Percentiles rank a stretch among this genome's conserved stretches.
Conservation (phyloP, 2,888 invertebrate genomes). For the Aleiodes leptofemur region DNA sequence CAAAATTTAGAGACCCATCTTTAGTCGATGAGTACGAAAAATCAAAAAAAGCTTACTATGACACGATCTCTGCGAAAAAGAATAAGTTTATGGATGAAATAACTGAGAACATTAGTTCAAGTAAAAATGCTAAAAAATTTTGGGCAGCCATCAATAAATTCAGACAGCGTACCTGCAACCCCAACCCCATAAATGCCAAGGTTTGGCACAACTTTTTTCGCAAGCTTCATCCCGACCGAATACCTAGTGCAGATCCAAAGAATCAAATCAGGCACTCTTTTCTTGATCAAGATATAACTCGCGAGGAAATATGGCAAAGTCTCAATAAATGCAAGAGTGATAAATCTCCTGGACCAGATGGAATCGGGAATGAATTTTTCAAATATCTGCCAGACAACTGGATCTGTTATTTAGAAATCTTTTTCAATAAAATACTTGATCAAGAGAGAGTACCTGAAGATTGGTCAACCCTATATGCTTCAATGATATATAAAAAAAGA, state of each 20-base stretch:
- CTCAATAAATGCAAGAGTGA: not conserved
- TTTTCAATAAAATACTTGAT: conserved; percentile 6
- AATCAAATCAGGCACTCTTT: not conserved
- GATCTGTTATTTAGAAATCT: not conserved
- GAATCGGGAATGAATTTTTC: not conserved
- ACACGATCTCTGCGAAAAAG: no score
- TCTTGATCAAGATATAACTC: not conserved
- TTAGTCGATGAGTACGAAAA: not conserved
- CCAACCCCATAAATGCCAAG: no score
- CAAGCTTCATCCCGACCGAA: not conserved
- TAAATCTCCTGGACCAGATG: conserved; percentile 4
- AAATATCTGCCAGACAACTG: conserved; percentile 5
- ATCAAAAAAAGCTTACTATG: not conserved
- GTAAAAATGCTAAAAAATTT: no score
- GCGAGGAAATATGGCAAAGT: not conserved
- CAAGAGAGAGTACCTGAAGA: not conserved
- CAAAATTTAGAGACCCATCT: not conserved
- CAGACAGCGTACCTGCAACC: no score
- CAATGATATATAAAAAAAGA: conserved; percentile 1
- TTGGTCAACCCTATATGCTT: not conserved
- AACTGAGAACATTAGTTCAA: no score
- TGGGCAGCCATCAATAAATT: no score
- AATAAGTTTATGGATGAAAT: no score
- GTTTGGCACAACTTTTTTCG: no score
- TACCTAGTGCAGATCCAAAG: not conserved